Percentiles rank a stretch among this genome's conserved stretches.
phyloP scores from a whole-genome alignment of 2,888 invertebrate genomes.

The Pandemis cinnamomeana region DNA sequence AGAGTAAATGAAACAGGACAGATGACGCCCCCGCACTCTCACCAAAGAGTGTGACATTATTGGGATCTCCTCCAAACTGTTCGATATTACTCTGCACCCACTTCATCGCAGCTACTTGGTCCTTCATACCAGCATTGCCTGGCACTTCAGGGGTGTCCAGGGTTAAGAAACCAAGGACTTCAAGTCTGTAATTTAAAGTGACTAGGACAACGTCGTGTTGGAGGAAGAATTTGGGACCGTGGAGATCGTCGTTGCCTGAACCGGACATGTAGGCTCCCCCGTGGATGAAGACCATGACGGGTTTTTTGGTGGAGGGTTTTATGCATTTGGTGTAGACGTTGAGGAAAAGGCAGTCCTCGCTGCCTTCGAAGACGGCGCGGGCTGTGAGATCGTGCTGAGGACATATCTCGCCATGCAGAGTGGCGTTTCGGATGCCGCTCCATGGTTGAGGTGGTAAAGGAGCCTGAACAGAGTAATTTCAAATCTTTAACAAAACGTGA shows the following conservation, averaged over 20 bases:
- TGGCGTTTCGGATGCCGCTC: slow-evolving; percentile 49
- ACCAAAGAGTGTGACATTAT: slow-evolving; percentile 53
- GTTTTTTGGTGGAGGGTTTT: slow-evolving; percentile 42
- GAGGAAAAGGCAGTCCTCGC: slow-evolving; percentile 53
- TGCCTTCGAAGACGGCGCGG: slow-evolving; percentile 44
- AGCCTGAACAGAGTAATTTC: slow-evolving; percentile 45
- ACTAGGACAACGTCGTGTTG: slow-evolving; percentile 55
- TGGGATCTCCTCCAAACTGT: slow-evolving; percentile 45
- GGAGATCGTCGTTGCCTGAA: slow-evolving; percentile 47
- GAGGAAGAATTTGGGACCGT: slow-evolving; percentile 56
- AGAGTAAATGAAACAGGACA: slow-evolving; percentile 55
- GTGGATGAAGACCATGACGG: slow-evolving; percentile 60
- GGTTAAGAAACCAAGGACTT: slow-evolving; percentile 49
- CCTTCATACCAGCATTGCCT: slow-evolving; percentile 53
- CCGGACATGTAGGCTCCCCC: slow-evolving; percentile 56
- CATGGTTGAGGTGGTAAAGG: slow-evolving; percentile 49
- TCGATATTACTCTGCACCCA: slow-evolving; percentile 47
- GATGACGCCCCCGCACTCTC: slow-evolving; percentile 56
- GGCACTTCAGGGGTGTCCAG: slow-evolving; percentile 47
- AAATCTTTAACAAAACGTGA: not conserved
- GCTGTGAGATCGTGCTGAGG: slow-evolving; percentile 49
- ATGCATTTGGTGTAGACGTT: slow-evolving; percentile 50
- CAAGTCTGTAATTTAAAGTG: slow-evolving; percentile 56
- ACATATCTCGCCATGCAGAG: slow-evolving; percentile 48
- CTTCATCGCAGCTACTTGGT: slow-evolving; percentile 48